Percentiles rank a stretch among this genome's conserved stretches.
phyloP scores from a whole-genome alignment of 2,888 invertebrate species.

The Sarcophaga variegata region DNA sequence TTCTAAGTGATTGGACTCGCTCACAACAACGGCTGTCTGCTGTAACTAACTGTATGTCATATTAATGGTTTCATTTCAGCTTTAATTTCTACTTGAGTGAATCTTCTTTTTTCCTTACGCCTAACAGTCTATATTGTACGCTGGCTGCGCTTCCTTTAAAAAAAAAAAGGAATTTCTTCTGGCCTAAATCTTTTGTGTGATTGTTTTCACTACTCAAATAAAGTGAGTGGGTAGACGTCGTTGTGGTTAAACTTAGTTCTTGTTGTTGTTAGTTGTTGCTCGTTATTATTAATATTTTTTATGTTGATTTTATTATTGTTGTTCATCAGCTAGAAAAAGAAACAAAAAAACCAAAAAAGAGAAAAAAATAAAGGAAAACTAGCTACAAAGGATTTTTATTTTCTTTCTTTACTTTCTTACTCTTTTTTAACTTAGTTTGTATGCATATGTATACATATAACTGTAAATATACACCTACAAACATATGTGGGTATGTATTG shows the following conservation, averaged over 20 bases:
- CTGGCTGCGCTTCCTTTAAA: constrained; percentile 10
- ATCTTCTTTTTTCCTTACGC: background rate
- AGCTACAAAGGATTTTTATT: background rate
- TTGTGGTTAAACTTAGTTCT: too few species aligned
- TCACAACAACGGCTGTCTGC: background rate
- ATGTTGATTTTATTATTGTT: background rate
- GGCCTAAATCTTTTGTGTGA: constrained; percentile 62
- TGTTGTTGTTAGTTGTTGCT: background rate
- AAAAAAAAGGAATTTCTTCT: constrained; percentile 3
- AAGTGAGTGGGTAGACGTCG: background rate
- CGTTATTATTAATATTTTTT: background rate
- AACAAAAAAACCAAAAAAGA: background rate
- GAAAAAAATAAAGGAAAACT: background rate
- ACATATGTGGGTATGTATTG: background rate
- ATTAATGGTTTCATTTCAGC: background rate
- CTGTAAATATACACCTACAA: background rate
- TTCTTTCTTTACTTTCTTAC: too few species aligned
- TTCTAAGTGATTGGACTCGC: background rate
- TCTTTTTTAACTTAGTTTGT: too few species aligned
- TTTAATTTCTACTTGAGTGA: background rate
- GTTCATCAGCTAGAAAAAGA: background rate
- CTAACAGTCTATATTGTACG: background rate
- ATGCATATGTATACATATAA: background rate
- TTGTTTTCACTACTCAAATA: constrained; percentile 27
- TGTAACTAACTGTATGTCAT: background rate